Percentiles rank a stretch among this genome's conserved stretches.
phyloP scores from a whole-genome alignment of 92 coral and sea anemone species.

The Umimayanthus chanpuru region DNA sequence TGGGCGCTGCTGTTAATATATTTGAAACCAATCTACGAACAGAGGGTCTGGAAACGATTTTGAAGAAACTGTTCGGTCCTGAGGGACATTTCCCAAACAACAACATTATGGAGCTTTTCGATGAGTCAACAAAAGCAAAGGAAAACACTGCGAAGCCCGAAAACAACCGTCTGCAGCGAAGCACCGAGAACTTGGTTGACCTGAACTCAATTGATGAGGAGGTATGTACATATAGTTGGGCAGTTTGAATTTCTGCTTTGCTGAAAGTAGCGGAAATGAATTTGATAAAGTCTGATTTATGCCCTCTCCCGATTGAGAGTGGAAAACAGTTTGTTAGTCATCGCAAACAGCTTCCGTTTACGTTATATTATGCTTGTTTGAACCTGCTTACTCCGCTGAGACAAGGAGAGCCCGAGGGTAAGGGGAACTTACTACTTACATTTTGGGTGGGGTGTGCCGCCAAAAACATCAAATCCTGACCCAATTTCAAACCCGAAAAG shows the following conservation, averaged over 20 bases:
- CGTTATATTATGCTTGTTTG: too few relatives aligned
- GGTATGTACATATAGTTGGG: conserved; percentile 16
- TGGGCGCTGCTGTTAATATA: conserved; percentile 71
- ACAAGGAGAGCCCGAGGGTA: too few relatives aligned
- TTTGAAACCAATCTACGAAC: conserved; percentile 62
- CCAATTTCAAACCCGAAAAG: too few relatives aligned
- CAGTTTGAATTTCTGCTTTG: too few relatives aligned
- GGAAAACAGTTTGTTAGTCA: too few relatives aligned
- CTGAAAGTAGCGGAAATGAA: too few relatives aligned
- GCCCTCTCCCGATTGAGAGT: too few relatives aligned
- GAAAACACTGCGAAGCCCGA: not conserved
- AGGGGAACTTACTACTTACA: too few relatives aligned
- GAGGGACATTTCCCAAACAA: conserved; percentile 64
- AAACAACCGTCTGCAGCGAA: conserved; percentile 25
- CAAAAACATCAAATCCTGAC: too few relatives aligned
- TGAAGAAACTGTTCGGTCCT: conserved; percentile 68
- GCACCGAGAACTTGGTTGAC: conserved; percentile 44
- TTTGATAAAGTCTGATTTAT: not conserved
- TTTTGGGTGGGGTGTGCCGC: too few relatives aligned
- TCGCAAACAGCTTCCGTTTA: too few relatives aligned
- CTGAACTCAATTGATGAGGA: conserved; percentile 45
- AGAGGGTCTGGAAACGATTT: conserved; percentile 64
- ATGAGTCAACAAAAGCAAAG: not conserved
- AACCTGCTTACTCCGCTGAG: too few relatives aligned
- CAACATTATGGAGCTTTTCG: conserved; percentile 40